These are phyloP conservation scores for Falco rusticolus DNA, from an alignment of 2,797 vertebrate genomes.

Conservation along the genomic window DNA sequence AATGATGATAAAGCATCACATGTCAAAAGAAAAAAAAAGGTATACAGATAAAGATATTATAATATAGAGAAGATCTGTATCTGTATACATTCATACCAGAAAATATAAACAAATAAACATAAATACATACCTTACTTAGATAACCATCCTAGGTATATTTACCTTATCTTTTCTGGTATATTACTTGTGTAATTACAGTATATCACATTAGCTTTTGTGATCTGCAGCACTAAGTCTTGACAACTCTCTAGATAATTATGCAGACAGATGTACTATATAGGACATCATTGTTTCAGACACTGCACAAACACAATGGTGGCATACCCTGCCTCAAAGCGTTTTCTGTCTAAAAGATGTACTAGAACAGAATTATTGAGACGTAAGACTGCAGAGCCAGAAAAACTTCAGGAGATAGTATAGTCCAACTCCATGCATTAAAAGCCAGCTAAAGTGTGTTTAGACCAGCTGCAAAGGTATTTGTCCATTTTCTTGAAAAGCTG, in stretches of 20 bases:
- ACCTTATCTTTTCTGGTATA: not conserved
- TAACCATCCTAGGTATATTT: not conserved
- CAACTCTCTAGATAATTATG: not conserved
- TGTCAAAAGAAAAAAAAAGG: not conserved
- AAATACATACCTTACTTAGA: not conserved
- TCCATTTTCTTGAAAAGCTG: not conserved
- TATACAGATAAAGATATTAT: not conserved
- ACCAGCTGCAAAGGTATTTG: not conserved
- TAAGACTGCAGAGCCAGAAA: not conserved
- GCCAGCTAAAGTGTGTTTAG: not conserved
- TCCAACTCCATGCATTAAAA: not conserved
- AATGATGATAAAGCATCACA: not conserved
- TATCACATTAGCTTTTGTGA: not conserved
- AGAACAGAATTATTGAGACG: not conserved
- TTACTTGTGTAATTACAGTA: not conserved
- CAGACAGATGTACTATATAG: not conserved
- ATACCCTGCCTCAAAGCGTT: not conserved
- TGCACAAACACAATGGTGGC: not conserved
- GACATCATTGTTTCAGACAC: not conserved
- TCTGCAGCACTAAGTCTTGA: not conserved
- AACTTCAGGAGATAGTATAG: not conserved
- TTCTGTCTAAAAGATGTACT: not conserved
- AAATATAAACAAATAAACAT: not conserved
- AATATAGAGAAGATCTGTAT: not conserved
- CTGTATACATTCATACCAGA: not conserved